Base-by-base conservation (phyloP, 2,888 invertebrate genomes). In the Phrixothrix hirtus region DNA sequence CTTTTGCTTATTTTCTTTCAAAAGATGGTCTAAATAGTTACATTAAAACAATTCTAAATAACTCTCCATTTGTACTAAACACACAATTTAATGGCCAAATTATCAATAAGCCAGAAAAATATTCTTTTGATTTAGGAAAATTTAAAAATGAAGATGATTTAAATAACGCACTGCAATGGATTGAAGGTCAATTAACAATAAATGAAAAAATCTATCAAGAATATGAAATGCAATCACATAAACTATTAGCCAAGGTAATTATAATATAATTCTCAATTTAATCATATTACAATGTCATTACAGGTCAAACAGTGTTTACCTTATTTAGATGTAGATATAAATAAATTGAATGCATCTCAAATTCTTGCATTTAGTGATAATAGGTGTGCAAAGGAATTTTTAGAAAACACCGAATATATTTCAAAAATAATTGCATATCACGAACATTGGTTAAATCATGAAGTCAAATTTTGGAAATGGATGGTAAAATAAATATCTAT, bases 1-100 rank as follows among this genome's bases (percentile, higher is more conserved):
- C 75, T 6, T 58, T 77, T 14, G 65, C 69, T 11, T 77, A 73
- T 72, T 44, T 77, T 9, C 43, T 77, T 13, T 64, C 67, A 31
- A 66, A 72, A 35, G 55, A 69, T 53, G 55, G 62, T 41, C 39
- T 75, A 25, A 58, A 59, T 34, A 53, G 55, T 10, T 41, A 64
- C 6, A 50, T 71, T 2, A 50, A 58, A 27, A 34, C 51, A 5
- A 66, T 66, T 57, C 45, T 75, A 1, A 25, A 53, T 2, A 54
- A 64, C 6, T 57, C 56, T 11, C 38, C 49, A 1, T 36, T 62
- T 9, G 51, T 54, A 55, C 1, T 9, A 25, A 5, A 9, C n/a
- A 2, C 1, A 29, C 1, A 27, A 39, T 10, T 1, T 2, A 10
- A 14, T 9, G 7, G n/a, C 10, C n/a, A n/a, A n/a, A n/a, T n/a